Conservation (phyloP, 2,113 vertebrate genomes). For the Pseudolaguvia tuberculata region DNA sequence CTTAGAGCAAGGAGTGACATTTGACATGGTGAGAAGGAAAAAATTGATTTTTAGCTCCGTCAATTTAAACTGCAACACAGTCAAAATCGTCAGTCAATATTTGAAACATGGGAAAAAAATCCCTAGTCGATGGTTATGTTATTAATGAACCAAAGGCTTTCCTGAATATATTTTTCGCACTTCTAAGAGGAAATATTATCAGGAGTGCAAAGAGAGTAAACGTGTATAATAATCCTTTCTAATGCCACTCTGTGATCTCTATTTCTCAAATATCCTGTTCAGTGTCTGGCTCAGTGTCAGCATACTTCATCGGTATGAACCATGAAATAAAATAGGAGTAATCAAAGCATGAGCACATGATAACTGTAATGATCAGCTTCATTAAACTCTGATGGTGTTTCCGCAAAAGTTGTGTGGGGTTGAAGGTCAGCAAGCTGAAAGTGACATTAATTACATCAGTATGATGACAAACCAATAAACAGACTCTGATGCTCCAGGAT, state of each 20-base stretch:
- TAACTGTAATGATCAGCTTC: slow-evolving; percentile 31
- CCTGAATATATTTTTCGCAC: slow-evolving; percentile 35
- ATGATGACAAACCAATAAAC: slow-evolving; percentile 22
- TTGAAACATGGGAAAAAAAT: neutral
- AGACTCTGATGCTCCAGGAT: neutral
- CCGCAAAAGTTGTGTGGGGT: slow-evolving; percentile 1
- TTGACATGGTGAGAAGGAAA: neutral
- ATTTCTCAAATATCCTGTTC: too few relatives aligned
- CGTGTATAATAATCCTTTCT: slow-evolving; percentile 14
- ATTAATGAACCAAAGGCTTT: slow-evolving; percentile 9
- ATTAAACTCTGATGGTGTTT: slow-evolving; percentile 15
- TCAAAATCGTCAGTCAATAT: neutral
- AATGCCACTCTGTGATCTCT: slow-evolving; percentile 4
- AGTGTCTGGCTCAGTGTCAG: too few relatives aligned
- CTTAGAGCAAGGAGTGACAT: slow-evolving; percentile 23
- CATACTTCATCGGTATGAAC: too few relatives aligned
- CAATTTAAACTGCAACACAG: neutral
- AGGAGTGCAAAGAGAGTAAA: slow-evolving; percentile 5
- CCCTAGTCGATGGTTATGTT: neutral
- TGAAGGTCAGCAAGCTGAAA: slow-evolving; percentile 26
- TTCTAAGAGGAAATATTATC: slow-evolving; percentile 33
- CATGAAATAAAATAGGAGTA: slow-evolving; percentile 15
- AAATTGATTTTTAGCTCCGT: neutral
- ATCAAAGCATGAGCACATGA: slow-evolving; percentile 10
- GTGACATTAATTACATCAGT: slow-evolving; percentile 4